Evolutionary conservation across 2,113 vertebrate genomes (phyloP), one percentile per base, ranked within the genome.

Genomic region (Coracopsis vasa): DNA sequence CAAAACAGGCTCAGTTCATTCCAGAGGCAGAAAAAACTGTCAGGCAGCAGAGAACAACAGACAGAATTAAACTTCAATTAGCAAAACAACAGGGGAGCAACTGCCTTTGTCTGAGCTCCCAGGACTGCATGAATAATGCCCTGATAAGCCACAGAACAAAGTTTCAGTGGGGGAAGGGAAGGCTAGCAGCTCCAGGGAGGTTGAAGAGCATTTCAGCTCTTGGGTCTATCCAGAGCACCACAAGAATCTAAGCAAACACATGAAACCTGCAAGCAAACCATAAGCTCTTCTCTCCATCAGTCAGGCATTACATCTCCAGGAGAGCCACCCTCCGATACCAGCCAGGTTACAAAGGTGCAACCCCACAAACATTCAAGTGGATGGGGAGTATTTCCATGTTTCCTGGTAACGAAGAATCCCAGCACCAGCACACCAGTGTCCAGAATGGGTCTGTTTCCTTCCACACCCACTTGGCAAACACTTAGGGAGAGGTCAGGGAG

Each of bases 41-140:
- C 88, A 75, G 64, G 88, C 94, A 91, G 75, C 90, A 88, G 56
- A 80, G 77, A 89, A 87, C 82, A 92, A 95, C 53, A 84, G 89
- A 54, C 54, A 95, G 94, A 95, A 96, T 92, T 82, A 80, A 92
- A 92, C 86, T 88, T 87, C 95, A 73, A 95, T 90, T 92, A 91
- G 64, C 92, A 93, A 88, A 95, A 92, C 91, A 96, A 95, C 96
- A 95, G 95, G 96, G 96, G 96, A 95, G 95, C 94, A 93, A 90
- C 90, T 88, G 95, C 90, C 88, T 96, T 97, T 96, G 95, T 95
- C 86, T 65, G 2, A 0, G 50, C 94, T 96, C 92, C 82, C 88
- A 88, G 93, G 92, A 86, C 93, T 54, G 88, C 95, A 96, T 96
- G 95, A 97, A 97, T 96, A 96, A 96, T 86, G 92, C 92, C 64